phyloP scores from a whole-genome alignment of 2,797 vertebrate genomes.

The Clarias fuscus region DNA sequence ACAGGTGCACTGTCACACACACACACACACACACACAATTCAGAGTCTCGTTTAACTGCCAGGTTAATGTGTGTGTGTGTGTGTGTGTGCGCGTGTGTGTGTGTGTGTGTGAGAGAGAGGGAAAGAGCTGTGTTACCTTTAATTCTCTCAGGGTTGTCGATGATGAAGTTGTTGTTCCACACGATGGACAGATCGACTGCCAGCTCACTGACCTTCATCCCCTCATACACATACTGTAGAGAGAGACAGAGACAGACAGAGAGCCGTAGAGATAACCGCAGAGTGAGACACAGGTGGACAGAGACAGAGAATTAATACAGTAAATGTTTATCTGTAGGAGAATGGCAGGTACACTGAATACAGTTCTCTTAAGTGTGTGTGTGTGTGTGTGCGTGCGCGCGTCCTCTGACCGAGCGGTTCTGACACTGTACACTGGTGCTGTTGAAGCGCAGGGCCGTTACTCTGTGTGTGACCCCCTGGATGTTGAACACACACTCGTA shows the following conservation, averaged over 20 bases:
- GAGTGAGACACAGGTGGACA: background rate
- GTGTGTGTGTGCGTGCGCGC: background rate
- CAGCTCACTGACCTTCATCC: constrained; percentile 91
- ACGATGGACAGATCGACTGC: constrained; percentile 92
- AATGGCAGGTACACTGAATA: background rate
- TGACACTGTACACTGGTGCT: constrained; percentile 98
- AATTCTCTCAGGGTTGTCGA: constrained; percentile 93
- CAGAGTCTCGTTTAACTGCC: background rate
- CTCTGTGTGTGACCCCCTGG: constrained; percentile 84
- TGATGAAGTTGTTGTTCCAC: constrained; percentile 97
- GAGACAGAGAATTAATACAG: background rate
- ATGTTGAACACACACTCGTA: constrained; percentile 92
- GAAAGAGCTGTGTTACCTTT: constrained; percentile 81
- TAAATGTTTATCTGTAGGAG: background rate
- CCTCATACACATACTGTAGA: constrained; percentile 90
- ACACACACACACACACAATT: background rate
- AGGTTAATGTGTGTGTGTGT: background rate
- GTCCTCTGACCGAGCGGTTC: constrained; percentile 89
- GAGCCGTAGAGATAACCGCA: background rate
- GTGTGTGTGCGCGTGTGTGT: constrained; percentile 3
- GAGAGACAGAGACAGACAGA: background rate
- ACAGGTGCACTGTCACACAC: constrained; percentile 84
- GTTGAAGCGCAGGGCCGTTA: constrained; percentile 96
- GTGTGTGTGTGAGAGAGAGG: constrained; percentile 44
- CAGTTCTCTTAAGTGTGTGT: background rate